phyloP scores from a whole-genome alignment of 2,888 invertebrate genomes.

The Icerya purchasi region DNA sequence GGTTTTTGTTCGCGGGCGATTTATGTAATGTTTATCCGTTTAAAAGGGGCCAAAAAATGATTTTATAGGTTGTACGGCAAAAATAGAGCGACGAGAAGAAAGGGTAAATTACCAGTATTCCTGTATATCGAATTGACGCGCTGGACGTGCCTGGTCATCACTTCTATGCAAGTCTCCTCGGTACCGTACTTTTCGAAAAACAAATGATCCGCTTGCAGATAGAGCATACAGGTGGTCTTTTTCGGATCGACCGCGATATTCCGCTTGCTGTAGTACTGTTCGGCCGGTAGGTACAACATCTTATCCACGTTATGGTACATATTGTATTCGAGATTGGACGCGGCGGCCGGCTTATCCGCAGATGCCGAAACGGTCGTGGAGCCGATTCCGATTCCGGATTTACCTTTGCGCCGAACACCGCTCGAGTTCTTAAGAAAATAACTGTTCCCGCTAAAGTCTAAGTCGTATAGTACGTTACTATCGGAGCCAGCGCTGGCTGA shows the following conservation, averaged over 20 bases:
- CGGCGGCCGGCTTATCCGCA: background rate
- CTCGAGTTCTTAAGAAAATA: conserved; percentile 19
- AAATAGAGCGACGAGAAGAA: no score
- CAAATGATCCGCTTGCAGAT: conserved; percentile 88
- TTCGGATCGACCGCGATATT: conserved; percentile 51
- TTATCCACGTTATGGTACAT: background rate
- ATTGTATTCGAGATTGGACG: background rate
- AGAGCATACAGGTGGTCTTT: conserved; percentile 84
- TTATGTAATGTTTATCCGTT: no score
- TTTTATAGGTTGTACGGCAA: no score
- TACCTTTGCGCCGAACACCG: conserved; percentile 18
- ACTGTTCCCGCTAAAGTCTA: background rate
- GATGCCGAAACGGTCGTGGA: conserved; percentile 7
- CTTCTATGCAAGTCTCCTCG: conserved; percentile 84
- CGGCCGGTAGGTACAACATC: background rate
- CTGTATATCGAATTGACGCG: conserved; percentile 74
- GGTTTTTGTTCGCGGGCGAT: background rate
- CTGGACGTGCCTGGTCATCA: conserved; percentile 84
- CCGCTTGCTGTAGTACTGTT: conserved; percentile 36
- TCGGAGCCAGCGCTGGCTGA: background rate
- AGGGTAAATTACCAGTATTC: conserved; percentile 42
- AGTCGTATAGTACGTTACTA: background rate
- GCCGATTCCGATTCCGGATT: conserved; percentile 7
- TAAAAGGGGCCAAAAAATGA: no score
- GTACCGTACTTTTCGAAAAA: conserved; percentile 86